Conservation (phyloP, 2,888 invertebrate genomes). For the Xanthia icteritia region DNA sequence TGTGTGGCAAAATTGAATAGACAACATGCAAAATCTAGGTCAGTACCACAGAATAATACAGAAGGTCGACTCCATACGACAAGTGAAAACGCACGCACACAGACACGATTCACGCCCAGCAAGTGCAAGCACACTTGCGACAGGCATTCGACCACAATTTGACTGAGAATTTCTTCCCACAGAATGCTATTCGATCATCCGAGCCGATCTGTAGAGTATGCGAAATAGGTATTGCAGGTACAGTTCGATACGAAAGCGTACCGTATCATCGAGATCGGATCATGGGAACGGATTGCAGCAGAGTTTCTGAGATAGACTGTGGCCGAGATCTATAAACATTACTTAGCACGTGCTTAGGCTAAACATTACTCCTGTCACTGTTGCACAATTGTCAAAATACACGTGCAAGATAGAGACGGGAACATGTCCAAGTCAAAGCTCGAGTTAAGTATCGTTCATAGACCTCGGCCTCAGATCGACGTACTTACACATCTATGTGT, state of each 20-base stretch:
- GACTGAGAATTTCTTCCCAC: neutral
- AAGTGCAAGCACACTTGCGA: neutral
- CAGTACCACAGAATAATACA: conserved; percentile 27
- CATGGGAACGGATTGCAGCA: neutral
- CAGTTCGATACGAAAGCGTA: neutral
- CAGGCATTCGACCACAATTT: neutral
- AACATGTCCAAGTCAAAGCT: neutral
- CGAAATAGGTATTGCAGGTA: neutral
- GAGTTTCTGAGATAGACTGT: neutral
- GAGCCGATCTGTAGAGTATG: neutral
- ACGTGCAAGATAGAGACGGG: neutral
- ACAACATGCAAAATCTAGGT: conserved; percentile 70
- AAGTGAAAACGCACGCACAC: neutral
- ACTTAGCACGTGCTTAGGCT: neutral
- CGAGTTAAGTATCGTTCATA: neutral
- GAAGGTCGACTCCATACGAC: conserved; percentile 7
- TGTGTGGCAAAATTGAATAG: conserved; percentile 68
- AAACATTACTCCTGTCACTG: neutral
- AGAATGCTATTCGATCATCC: neutral
- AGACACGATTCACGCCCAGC: neutral
- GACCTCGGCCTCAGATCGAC: neutral
- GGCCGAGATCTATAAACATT: neutral
- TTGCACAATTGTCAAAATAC: neutral
- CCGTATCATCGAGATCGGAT: too few relatives aligned
- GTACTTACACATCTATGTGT: neutral